A percentile compares a stretch with the other conserved stretches of the same genome.
Evolutionary conservation across 2,113 vertebrate genomes (phyloP).

Genomic region (Atrichornis clamosus): DNA sequence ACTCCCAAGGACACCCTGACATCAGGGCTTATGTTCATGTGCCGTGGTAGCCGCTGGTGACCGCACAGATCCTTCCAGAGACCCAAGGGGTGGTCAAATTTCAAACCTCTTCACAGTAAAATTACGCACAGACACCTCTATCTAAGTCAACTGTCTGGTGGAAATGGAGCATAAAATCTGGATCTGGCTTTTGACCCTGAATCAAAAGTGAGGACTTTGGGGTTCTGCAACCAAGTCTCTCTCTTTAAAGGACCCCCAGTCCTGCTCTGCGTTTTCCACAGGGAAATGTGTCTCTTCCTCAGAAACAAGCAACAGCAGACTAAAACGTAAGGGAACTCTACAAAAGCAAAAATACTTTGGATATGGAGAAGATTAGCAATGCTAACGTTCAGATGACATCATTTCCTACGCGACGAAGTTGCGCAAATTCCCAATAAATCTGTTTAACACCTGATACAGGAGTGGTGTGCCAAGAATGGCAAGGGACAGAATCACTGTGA

Average conservation of each 20-base stretch:
- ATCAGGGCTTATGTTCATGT: fast-evolving
- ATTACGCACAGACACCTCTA: not conserved
- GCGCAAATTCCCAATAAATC: not conserved
- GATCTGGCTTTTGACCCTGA: not conserved
- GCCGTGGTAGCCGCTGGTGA: not conserved
- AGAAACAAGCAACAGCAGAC: not conserved
- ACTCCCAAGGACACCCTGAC: not conserved
- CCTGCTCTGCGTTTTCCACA: fast-evolving
- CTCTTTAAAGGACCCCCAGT: not conserved
- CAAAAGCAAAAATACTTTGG: not conserved
- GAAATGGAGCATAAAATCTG: not conserved
- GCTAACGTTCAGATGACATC: not conserved
- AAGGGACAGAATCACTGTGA: not conserved
- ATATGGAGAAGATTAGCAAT: not conserved
- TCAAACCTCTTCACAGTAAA: not conserved
- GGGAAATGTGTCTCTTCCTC: not conserved
- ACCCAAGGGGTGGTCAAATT: not conserved
- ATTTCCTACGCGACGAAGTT: not conserved
- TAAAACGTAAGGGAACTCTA: not conserved
- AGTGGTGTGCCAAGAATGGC: not conserved
- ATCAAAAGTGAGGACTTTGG: not conserved
- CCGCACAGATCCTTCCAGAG: fast-evolving
- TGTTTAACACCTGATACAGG: not conserved
- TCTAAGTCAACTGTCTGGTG: not conserved
- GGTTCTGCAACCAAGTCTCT: not conserved